Conservation (phyloP, 2,888 invertebrate genomes). For the Aspidapion aeneum region DNA sequence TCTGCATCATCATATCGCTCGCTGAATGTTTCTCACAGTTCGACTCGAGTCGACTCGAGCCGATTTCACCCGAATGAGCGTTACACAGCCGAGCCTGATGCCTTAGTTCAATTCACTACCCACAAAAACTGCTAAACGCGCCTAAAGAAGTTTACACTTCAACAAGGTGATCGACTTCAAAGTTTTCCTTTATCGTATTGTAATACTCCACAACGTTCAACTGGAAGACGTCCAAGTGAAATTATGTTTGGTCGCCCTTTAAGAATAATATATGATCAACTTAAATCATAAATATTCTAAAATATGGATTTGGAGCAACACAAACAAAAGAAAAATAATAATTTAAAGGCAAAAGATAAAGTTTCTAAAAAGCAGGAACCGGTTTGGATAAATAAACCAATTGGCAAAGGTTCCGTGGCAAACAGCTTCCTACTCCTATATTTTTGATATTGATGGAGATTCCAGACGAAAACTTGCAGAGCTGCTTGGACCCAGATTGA, state of each 20-base stretch:
- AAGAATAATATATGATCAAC: conserved; percentile 11
- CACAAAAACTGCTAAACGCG: no score
- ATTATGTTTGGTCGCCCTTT: conserved; percentile 15
- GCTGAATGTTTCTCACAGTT: no score
- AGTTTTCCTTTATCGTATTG: conserved; percentile 18
- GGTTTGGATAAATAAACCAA: conserved; percentile 14
- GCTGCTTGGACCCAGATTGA: background rate
- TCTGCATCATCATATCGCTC: no score
- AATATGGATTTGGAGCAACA: conserved; percentile 11
- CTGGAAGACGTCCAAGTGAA: conserved; percentile 12
- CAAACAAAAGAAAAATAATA: conserved; percentile 6
- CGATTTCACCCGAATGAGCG: no score
- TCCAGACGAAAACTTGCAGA: background rate
- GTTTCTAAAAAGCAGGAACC: conserved; percentile 1
- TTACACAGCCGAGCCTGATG: no score
- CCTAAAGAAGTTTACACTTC: no score
- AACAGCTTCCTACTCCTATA: conserved; percentile 3
- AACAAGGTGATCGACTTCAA: conserved; percentile 1
- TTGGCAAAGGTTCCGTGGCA: conserved; percentile 9
- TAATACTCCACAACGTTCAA: conserved; percentile 18
- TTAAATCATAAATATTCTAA: conserved; percentile 8
- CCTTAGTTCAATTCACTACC: no score
- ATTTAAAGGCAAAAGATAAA: background rate
- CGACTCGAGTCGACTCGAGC: no score
- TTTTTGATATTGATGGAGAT: background rate